Conservation (phyloP, 2,888 invertebrate species). For the Shargacucullia verbasci region DNA sequence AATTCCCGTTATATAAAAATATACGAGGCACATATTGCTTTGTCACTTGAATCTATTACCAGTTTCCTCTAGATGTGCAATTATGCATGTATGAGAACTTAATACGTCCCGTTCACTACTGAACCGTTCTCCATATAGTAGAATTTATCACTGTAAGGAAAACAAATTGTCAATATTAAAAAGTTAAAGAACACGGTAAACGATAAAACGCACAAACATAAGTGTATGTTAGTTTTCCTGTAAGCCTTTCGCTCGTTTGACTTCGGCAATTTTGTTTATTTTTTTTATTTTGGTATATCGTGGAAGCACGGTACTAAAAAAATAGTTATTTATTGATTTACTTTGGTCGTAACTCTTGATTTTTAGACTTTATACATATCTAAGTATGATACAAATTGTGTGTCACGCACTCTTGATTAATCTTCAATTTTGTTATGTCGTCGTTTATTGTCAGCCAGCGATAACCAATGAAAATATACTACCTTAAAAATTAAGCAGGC, state of each 20-base stretch:
- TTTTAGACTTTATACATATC: no score
- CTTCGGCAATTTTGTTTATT: slow-evolving; percentile 26
- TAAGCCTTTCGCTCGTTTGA: slow-evolving; percentile 21
- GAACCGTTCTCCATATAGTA: slow-evolving; percentile 12
- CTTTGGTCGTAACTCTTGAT: no score
- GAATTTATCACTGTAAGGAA: slow-evolving; percentile 14
- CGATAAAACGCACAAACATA: not conserved
- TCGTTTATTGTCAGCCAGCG: no score
- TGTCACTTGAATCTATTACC: not conserved
- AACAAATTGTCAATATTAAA: slow-evolving; percentile 25
- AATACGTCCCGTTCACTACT: slow-evolving; percentile 14
- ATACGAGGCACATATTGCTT: no score
- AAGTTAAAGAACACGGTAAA: slow-evolving; percentile 21
- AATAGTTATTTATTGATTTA: no score
- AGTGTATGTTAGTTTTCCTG: slow-evolving; percentile 32
- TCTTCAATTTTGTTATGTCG: no score
- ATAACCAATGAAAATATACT: no score
- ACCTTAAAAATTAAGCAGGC: no score
- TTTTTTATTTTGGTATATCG: slow-evolving; percentile 27
- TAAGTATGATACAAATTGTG: no score
- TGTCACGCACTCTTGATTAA: no score
- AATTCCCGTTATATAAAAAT: no score
- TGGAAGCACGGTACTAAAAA: no score
- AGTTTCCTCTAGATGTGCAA: not conserved
- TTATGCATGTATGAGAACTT: slow-evolving; percentile 7